phyloP scores from a whole-genome alignment of 2,888 invertebrate genomes.

The Theretra japonica region DNA sequence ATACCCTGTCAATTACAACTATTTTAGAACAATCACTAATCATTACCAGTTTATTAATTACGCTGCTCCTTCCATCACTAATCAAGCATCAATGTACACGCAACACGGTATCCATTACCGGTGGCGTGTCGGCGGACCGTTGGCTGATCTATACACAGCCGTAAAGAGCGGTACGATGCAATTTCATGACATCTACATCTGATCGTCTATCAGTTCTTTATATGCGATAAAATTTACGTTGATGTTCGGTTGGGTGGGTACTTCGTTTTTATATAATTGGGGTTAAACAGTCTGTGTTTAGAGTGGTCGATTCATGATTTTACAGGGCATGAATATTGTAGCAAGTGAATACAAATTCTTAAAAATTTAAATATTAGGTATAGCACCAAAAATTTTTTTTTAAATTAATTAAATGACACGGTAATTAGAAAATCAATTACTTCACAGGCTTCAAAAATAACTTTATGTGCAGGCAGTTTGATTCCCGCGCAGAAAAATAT shows the following conservation, averaged over 20 bases:
- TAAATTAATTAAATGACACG: too few species aligned
- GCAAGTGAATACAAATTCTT: too few species aligned
- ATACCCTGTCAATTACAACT: too few species aligned
- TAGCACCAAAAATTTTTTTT: too few species aligned
- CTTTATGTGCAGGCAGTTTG: too few species aligned
- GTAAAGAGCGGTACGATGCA: slow-evolving; percentile 44
- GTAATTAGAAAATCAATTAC: too few species aligned
- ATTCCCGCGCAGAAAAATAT: too few species aligned
- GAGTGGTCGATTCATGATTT: too few species aligned
- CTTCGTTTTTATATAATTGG: background rate
- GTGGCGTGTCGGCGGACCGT: slow-evolving; percentile 62
- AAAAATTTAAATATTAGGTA: too few species aligned
- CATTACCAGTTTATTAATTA: background rate
- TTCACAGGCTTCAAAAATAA: too few species aligned
- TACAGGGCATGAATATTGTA: too few species aligned
- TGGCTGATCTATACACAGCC: slow-evolving; percentile 46
- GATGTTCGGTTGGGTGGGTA: background rate
- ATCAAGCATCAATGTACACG: slow-evolving; percentile 33
- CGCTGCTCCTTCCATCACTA: slow-evolving; percentile 29
- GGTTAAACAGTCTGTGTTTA: background rate
- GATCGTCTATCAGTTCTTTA: slow-evolving; percentile 9
- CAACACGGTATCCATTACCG: slow-evolving; percentile 58
- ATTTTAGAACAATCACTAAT: background rate
- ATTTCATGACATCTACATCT: slow-evolving; percentile 51
- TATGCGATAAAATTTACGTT: slow-evolving; percentile 3